These are phyloP conservation scores for Encarsia formosa DNA, from an alignment of 2,888 invertebrate species.

Conservation along the genomic window DNA sequence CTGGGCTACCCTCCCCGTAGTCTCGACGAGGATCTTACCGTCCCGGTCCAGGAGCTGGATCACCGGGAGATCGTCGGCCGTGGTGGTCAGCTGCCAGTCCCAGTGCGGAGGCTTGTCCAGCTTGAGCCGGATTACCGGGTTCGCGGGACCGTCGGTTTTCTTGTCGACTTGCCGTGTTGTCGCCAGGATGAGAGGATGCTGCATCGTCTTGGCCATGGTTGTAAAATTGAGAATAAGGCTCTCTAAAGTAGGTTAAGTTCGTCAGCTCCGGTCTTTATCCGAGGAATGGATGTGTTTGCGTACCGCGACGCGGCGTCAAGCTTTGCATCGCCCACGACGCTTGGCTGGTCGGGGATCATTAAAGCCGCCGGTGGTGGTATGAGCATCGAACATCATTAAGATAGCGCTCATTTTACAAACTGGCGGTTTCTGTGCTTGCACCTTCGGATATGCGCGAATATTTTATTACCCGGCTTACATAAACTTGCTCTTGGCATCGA, in stretches of 20 bases:
- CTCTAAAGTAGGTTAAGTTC: too few relatives aligned
- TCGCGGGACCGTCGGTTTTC: slow-evolving; percentile 25
- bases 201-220: slow-evolving; percentile 40
- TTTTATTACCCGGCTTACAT: slow-evolving; percentile 31
- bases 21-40: slow-evolving; percentile 43
- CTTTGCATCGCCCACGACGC: too few relatives aligned
- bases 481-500: slow-evolving; percentile 26
- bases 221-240: too few relatives aligned
- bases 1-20: slow-evolving; percentile 42
- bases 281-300: too few relatives aligned
- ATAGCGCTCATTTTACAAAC: too few relatives aligned
- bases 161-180: slow-evolving; percentile 19
- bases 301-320: too few relatives aligned
- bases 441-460: too few relatives aligned
- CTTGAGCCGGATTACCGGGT: slow-evolving; percentile 41
- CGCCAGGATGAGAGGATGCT: slow-evolving; percentile 30
- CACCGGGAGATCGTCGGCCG: slow-evolving; percentile 40
- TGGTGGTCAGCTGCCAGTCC: slow-evolving; percentile 46
- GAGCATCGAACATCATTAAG: too few relatives aligned
- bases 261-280: too few relatives aligned
- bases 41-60: slow-evolving; percentile 43
- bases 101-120: slow-evolving; percentile 43
- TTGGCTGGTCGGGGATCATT: too few relatives aligned
- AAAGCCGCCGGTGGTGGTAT: too few relatives aligned
- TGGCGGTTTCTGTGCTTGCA: too few relatives aligned